Base-by-base conservation (phyloP, 2,888 invertebrate genomes). In the Drosophila barbarae region DNA sequence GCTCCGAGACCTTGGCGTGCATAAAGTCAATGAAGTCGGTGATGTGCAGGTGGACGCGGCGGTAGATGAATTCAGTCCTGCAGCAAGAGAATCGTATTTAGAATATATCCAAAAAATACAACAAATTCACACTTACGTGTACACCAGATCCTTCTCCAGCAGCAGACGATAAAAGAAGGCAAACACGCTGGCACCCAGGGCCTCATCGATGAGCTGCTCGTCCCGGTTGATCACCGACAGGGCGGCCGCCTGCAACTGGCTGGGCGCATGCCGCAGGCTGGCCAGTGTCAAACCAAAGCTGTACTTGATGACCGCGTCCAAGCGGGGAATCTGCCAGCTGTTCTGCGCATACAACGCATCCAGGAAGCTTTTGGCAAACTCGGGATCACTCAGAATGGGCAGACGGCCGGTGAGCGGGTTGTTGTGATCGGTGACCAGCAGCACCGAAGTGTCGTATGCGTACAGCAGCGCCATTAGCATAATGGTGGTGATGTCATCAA, bases 11-110 rank as follows among this genome's bases (percentile, higher is more conserved):
- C 73, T 97, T 98, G 49, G 96, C 92, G 55, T 97, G 98, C 96
- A 98, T 96, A 56, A 95, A 92, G 69, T 95, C 94, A 49, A 98
- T 96, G 83, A 98, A 98, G 90, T 98, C 98, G 0, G 96, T 96
- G 54, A 98, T 91, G 9, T 98, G 90, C 15, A 93, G 92, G 90
- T 98, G 98, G 46, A 98, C 90, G 44, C 96, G 92, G 23, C 95
- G 92, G 78, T 95, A 91, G 85, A 96, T 95, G 87, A 96, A 97
- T 89, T 96, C 95, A 89, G 94, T 93, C 66, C 88, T 88, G 57
- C 1, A 39, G 18, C 3, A 12, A n/a, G 7, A 15, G 2, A 18
- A 0, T 6, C 7, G 13, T 39, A 21, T 18, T 7, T n/a, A n/a
- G 10, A 12, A 38, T 5, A 18, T 18, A 38, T 18, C 5, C 7